phyloP scores from a whole-genome alignment of 2,888 invertebrate species.

The Globia sparganii region DNA sequence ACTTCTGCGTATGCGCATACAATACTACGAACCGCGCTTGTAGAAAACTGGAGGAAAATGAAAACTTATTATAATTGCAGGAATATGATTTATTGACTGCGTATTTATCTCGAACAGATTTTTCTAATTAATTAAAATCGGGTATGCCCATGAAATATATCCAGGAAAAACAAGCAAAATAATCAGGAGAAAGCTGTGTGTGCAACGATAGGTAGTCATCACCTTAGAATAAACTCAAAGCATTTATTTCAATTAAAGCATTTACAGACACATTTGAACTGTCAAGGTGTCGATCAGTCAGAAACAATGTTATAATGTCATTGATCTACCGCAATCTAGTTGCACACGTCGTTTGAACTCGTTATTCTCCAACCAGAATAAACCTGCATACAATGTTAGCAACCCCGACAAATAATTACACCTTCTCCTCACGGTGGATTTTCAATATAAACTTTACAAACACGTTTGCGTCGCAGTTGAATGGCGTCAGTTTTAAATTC shows the following conservation, averaged over 20 bases:
- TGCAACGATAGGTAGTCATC: not conserved
- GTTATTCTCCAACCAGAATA: not conserved
- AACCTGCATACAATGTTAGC: not conserved
- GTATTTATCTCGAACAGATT: not conserved
- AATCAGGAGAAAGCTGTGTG: not conserved
- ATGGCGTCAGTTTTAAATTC: conserved; percentile 34
- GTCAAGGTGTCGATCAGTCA: not conserved
- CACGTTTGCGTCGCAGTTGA: conserved; percentile 41
- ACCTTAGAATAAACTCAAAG: not conserved
- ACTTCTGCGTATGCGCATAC: conserved; percentile 33
- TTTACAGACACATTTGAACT: not conserved
- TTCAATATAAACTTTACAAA: conserved; percentile 18
- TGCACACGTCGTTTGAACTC: not conserved
- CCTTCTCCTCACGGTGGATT: not conserved
- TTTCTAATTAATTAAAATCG: too few species aligned
- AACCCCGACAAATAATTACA: not conserved
- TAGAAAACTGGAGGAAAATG: conserved; percentile 36
- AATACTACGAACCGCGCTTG: conserved; percentile 23
- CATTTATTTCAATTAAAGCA: not conserved
- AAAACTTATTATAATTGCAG: conserved; percentile 2
- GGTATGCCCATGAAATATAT: not conserved
- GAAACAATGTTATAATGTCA: not conserved
- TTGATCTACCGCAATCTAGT: not conserved
- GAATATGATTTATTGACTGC: conserved; percentile 12
- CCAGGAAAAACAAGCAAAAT: not conserved